Base-by-base conservation (phyloP, 2,888 invertebrate genomes). In the Chironomus tentans region DNA sequence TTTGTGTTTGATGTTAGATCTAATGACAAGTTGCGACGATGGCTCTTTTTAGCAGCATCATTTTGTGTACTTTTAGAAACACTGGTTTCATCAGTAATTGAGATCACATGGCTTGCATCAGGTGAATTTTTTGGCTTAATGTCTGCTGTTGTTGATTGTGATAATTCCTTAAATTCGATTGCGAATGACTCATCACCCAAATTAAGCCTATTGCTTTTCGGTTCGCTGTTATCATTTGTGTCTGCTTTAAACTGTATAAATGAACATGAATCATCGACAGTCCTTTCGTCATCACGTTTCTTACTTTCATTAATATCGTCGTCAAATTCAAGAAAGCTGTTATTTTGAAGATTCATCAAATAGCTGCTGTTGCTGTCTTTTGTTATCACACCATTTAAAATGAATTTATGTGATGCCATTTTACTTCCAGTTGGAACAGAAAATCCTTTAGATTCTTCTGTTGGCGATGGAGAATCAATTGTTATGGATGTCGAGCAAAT, bases 401-500 rank as follows among this genome's bases (percentile, higher is more conserved):
- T 68, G 13, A 28, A 7, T 10, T 47, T n/a, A 13, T 15, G 18
- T 18, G 56, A 56, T 56, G 56, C 18, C 56, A 56, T 18, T 56
- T 56, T 65, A 24, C 13, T 65, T 13, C 21, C 65, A 65, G 65
- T 65, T 6, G 18, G 21, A 3, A 12, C 12, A 3, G 65, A 65
- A 46, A 74, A 74, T 24, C 68, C 74, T 74, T 68, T 74, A 7
- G 68, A 68, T 24, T 74, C 74, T 50, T 74, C 68, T 18, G 74
- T 48, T 24, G 74, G 74, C 21, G 77, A 74, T 0, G 83, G 82
- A 3, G 84, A 83, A 77, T 84, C 84, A 47, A 83, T 83, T 77
- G 83, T 83, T 77, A 84, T 83, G 0, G 84, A 83, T 18, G 83
- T 83, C 0, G 83, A 78, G 5, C 76, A 81, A 77, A 82, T 77